Percentiles rank a stretch among this genome's conserved stretches.
Conservation (phyloP, 2,888 invertebrate genomes). For the Fragum sueziense region DNA sequence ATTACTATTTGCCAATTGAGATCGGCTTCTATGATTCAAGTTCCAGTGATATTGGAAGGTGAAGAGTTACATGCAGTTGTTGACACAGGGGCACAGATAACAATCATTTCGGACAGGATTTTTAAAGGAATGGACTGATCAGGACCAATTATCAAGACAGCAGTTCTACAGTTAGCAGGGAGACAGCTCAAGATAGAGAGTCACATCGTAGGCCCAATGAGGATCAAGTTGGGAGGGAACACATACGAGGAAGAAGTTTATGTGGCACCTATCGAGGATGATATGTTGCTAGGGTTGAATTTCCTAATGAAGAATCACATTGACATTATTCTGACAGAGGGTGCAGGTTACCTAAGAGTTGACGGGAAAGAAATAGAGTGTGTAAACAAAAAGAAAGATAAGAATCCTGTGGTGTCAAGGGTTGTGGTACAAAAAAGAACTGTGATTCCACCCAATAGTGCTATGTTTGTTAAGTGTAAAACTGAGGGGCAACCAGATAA, state of each 20-base stretch:
- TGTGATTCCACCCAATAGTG: slow-evolving; percentile 12
- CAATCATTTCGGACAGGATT: slow-evolving; percentile 39
- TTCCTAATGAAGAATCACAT: slow-evolving; percentile 26
- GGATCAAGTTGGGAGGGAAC: slow-evolving; percentile 24
- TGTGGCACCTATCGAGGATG: slow-evolving; percentile 55
- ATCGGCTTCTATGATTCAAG: neutral
- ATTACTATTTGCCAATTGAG: neutral
- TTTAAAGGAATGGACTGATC: neutral
- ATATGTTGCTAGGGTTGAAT: slow-evolving; percentile 50
- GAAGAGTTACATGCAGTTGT: slow-evolving; percentile 17
- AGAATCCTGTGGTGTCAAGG: neutral
- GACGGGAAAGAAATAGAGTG: neutral
- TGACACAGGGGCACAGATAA: slow-evolving; percentile 44
- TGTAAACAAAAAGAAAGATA: neutral
- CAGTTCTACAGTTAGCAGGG: slow-evolving; percentile 34
- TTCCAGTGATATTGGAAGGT: neutral
- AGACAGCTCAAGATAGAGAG: slow-evolving; percentile 27
- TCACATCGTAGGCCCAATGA: slow-evolving; percentile 32
- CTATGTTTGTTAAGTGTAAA: neutral
- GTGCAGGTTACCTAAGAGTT: neutral
- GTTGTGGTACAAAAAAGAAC: neutral
- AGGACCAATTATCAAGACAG: slow-evolving; percentile 7
- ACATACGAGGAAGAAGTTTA: slow-evolving; percentile 28
- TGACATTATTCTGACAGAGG: slow-evolving; percentile 10
- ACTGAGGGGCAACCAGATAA: neutral